These are phyloP conservation scores for Syngnathoides biaculeatus DNA, from an alignment of 2,113 vertebrate species.

Conservation along the genomic window DNA sequence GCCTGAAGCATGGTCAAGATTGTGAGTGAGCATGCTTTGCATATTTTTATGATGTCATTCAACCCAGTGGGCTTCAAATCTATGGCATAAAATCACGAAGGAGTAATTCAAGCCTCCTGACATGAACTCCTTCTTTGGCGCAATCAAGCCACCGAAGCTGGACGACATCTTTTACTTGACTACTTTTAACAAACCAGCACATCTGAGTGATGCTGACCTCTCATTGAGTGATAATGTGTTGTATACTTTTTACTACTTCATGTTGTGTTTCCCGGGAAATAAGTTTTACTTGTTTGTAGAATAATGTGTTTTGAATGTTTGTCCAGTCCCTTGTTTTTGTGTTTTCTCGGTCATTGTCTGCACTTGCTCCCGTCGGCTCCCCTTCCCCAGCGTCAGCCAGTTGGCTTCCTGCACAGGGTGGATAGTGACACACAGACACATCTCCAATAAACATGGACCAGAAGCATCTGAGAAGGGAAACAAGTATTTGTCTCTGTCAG, in stretches of 20 bases:
- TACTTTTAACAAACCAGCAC: no score
- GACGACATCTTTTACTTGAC: background rate
- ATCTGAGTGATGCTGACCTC: no score
- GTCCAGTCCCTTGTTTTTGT: no score
- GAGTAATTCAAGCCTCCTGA: no score
- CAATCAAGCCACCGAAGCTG: no score
- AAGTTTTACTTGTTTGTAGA: no score
- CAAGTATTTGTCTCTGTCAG: background rate
- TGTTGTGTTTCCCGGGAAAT: no score
- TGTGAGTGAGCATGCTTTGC: background rate
- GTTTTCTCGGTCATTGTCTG: background rate
- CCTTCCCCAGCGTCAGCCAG: background rate
- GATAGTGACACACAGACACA: background rate
- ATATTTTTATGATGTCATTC: background rate
- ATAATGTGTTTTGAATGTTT: no score
- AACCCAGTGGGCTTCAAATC: background rate
- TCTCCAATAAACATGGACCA: background rate
- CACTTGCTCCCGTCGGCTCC: background rate
- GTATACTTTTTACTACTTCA: no score
- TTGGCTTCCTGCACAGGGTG: no score
- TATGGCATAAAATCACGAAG: background rate
- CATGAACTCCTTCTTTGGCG: no score
- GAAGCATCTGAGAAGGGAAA: background rate
- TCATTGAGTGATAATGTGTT: no score
- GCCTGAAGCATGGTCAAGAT: conserved; percentile 7